Evolutionary conservation across 2,113 vertebrate genomes (phyloP), one percentile per base, ranked within the genome.

Genomic region (Anguilla japonica): DNA sequence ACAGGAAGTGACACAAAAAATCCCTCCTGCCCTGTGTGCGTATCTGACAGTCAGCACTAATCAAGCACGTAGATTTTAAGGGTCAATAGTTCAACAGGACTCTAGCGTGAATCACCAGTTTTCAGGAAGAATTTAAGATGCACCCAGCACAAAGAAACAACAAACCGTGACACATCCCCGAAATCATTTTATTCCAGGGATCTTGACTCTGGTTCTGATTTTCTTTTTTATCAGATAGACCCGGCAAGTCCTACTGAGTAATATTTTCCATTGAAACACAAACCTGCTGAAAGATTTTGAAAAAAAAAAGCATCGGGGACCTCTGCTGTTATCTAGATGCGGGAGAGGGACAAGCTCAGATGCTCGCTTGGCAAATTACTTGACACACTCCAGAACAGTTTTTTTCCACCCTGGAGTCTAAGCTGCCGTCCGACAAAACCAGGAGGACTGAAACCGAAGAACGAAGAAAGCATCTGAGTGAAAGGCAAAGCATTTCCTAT

Each of bases 341-440:
- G 82, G 79, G 82, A 92, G 91, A 93, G 82, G 22, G 89, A 92
- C 93, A 92, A 88, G 91, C 84, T 84, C 88, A 89, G 90, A 94
- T 90, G 89, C 89, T 92, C 79, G 26, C 85, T 90, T 91, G 91
- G 93, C 91, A 57, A 84, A 82, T 75, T 40, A 22, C 88, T 91
- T 94, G 93, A 94, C 93, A 90, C 89, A 93, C 89, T 92, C 91
- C 93, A 95, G 92, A 90, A 92, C 88, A 91, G 91, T 91, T 92
- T 90, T 87, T 79, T 85, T 86, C 87, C 87, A 1, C 84, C 90
- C 92, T 90, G 87, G 91, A 91, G 92, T 87, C 89, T 86, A 57
- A 87, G 82, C 90, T 87, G 57, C 88, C 88, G 90, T 90, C 87
- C 88, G 83, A 79, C 82, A 40, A 85, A 94, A 91, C 89, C 89